Evolutionary conservation across 2,113 vertebrate species (phyloP).

Genomic region (Ctenomys sociabilis): DNA sequence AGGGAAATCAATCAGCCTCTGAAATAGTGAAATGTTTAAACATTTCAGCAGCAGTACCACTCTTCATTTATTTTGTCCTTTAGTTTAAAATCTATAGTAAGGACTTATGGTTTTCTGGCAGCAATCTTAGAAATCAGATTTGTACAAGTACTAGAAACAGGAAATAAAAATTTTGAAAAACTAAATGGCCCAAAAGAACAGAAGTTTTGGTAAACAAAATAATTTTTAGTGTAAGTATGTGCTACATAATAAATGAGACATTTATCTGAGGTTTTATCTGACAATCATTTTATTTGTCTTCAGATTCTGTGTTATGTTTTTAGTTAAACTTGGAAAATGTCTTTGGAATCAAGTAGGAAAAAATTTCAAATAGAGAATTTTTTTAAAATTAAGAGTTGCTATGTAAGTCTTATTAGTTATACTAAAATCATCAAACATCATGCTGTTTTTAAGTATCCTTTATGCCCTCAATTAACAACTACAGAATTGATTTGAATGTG

Average conservation of each 20-base stretch:
- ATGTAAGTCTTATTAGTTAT: not conserved
- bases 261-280: not conserved
- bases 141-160: not conserved
- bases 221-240: not conserved
- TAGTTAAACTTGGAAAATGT: not conserved
- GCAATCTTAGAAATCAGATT: not conserved
- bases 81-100: not conserved
- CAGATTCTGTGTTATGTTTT: not conserved
- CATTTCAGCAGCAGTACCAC: not conserved
- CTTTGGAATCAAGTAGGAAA: not conserved
- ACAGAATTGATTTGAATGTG: not conserved
- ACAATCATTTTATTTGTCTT: not conserved
- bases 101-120: not conserved
- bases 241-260: not conserved
- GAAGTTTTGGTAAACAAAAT: not conserved
- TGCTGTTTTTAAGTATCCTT: not conserved
- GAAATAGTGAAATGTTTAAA: slow-evolving; percentile 11
- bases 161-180: not conserved
- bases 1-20: not conserved
- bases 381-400: not conserved
- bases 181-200: not conserved
- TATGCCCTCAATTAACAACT: not conserved
- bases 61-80: not conserved
- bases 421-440: not conserved
- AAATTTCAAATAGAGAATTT: not conserved